Evolutionary conservation across 1,140 invertebrate species (phyloP), one percentile per base, ranked within the genome.

Genomic region (Ruditapes philippinarum): DNA sequence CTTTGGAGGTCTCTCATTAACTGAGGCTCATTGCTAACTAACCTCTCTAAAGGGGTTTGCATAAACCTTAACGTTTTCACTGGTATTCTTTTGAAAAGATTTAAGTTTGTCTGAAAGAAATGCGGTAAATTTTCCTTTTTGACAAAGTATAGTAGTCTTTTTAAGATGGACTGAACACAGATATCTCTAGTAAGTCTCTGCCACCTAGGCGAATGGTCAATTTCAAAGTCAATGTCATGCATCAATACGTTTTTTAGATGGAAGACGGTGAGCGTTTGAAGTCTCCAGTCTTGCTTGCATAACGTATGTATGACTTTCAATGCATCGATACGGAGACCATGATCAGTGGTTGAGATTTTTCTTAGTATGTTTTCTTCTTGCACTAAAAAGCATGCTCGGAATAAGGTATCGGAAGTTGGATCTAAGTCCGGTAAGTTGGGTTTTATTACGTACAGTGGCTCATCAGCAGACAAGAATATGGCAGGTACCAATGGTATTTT

Each of bases 151-250:
- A 91, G 79, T 22, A 94, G 85, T 45, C 90, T 89, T n/a, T 88
- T 76, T 17, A 94, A 89, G 12, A 94, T 65, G 19, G 91, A 89
- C 4, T 86, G 87, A 60, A 94, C 78, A 70, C 93, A 93, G 33
- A 91, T 79, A 40, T 94, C 92, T 38, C 92, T 65, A 1, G 91
- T 83, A 25, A 89, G 74, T 28, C 93, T 62, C 54, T 94, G 93
- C 93, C 93, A 94, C 14, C 93, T 74, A 14, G 93, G 93, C 2
- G 92, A 91, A 54, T 91, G 81, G 70, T 94, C 93, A 68, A 94
- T 89, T 42, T 92, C 91, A 33, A 91, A 91, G 68, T 94, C 92
- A 31, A 92, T 90, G 54, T 94, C 93, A 51, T 93, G 92, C 38
- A 94, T 82, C 0, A 94, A 83, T 12, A 90, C 91, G 7, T 89